phyloP scores from a whole-genome alignment of 2,113 vertebrate species.

The Apteryx mantelli region DNA sequence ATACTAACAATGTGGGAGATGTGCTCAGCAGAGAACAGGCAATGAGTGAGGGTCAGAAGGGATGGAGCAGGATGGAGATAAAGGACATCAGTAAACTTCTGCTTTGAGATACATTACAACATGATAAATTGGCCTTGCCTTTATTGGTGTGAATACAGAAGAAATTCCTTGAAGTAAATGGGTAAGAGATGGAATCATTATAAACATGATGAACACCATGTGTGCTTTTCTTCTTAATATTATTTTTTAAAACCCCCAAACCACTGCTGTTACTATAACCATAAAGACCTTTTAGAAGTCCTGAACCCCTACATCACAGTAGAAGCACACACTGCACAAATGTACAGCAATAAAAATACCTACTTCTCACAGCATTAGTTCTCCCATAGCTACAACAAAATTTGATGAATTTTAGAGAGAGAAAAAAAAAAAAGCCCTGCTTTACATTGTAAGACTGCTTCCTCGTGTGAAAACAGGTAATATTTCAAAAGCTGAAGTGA shows the following conservation, averaged over 20 bases:
- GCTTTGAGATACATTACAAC: not conserved
- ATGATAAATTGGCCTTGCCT: not conserved
- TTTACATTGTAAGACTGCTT: not conserved
- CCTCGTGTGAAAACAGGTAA: not conserved
- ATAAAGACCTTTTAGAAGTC: not conserved
- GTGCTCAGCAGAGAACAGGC: not conserved
- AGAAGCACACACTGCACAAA: not conserved
- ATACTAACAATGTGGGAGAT: rapidly evolving
- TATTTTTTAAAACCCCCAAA: not conserved
- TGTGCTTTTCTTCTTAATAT: not conserved
- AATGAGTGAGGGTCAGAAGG: not conserved
- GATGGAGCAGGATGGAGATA: not conserved
- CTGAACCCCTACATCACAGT: not conserved
- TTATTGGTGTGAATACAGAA: not conserved
- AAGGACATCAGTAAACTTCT: not conserved
- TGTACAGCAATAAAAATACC: not conserved
- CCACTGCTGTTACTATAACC: not conserved
- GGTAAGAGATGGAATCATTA: not conserved
- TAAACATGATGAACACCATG: not conserved
- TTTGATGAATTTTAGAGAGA: not conserved
- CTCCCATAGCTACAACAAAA: not conserved
- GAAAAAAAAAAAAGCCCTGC: not conserved
- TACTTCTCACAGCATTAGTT: not conserved
- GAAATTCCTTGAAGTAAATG: not conserved
- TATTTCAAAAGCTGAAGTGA: not conserved